These are phyloP conservation scores for Damaliscus lunatus DNA, from an alignment of 2,113 vertebrate species.

Conservation along the genomic window DNA sequence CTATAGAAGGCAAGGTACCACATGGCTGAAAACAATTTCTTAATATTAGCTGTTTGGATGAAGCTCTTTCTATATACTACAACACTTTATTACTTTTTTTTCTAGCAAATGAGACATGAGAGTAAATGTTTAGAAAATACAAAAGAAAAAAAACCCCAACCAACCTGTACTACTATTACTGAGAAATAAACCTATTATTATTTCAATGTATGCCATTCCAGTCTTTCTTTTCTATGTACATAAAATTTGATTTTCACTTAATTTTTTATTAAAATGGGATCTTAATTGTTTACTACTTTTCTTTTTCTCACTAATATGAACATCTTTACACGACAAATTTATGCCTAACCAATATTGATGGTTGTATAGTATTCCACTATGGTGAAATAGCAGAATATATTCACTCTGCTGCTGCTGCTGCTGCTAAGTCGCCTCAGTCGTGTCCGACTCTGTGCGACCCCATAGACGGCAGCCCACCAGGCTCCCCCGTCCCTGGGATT, in stretches of 20 bases:
- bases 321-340: background rate
- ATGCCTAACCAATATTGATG: background rate
- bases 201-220: constrained; percentile 17
- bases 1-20: background rate
- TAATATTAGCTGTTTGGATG: background rate
- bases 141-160: background rate
- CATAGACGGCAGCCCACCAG: too few relatives aligned
- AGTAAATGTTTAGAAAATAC: background rate
- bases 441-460: too few relatives aligned
- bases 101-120: background rate
- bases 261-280: constrained; percentile 25
- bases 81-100: background rate
- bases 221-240: background rate
- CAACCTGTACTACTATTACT: background rate
- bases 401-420: background rate
- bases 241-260: constrained; percentile 19
- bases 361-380: background rate
- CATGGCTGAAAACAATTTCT: background rate
- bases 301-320: background rate
- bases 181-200: constrained; percentile 8
- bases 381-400: background rate
- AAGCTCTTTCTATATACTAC: background rate
- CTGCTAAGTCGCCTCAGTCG: too few relatives aligned
- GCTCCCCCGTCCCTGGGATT: too few relatives aligned
- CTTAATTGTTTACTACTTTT: background rate